A percentile compares a stretch with the other conserved stretches of the same genome.
phyloP scores from a whole-genome alignment of 2,113 vertebrate genomes.

The Salvelinus namaycush region DNA sequence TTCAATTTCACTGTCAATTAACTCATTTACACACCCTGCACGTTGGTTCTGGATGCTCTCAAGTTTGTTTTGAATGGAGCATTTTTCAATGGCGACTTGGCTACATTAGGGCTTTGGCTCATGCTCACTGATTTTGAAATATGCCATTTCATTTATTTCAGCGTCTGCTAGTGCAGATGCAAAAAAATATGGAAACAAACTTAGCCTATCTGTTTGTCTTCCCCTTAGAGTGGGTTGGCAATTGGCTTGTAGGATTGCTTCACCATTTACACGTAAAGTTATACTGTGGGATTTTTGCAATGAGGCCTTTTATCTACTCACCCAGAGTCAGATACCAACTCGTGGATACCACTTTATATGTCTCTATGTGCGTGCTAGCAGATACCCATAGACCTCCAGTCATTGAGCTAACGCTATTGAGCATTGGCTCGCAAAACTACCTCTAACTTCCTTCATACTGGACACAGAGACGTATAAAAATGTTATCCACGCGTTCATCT shows the following conservation, averaged over 20 bases:
- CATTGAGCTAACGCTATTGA: too few relatives aligned
- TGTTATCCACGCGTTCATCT: too few relatives aligned
- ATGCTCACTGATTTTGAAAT: background rate
- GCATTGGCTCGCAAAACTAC: too few relatives aligned
- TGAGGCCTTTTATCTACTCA: too few relatives aligned
- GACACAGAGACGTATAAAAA: too few relatives aligned
- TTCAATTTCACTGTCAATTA: conserved; percentile 19
- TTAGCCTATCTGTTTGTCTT: background rate
- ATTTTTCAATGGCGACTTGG: background rate
- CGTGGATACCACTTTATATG: too few relatives aligned
- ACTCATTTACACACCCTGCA: background rate
- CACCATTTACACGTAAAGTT: too few relatives aligned
- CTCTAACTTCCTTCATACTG: too few relatives aligned
- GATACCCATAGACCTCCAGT: too few relatives aligned
- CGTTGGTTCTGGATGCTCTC: background rate
- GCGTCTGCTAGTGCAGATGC: background rate
- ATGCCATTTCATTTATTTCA: background rate
- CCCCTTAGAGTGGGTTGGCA: background rate
- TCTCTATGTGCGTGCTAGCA: too few relatives aligned
- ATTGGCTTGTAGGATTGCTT: background rate
- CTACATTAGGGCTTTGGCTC: background rate
- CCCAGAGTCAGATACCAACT: too few relatives aligned
- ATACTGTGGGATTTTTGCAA: too few relatives aligned
- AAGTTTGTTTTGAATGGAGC: background rate
- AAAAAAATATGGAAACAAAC: background rate